A percentile compares a stretch with the other conserved stretches of the same genome.
Evolutionary conservation across 2,888 invertebrate genomes (phyloP).

Genomic region (Oligia fasciuncula): DNA sequence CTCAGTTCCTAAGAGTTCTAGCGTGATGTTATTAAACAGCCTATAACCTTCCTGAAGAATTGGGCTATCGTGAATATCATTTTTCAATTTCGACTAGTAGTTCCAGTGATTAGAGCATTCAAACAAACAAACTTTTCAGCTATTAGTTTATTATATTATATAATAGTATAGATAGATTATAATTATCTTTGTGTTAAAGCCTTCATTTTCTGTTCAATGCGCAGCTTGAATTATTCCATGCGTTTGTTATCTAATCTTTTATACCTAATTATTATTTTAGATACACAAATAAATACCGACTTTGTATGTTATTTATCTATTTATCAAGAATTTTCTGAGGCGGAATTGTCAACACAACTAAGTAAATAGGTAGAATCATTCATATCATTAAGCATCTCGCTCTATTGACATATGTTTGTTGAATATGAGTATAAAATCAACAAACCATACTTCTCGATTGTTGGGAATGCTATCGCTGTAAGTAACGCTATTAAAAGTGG

Average conservation of each 20-base stretch:
- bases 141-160: background rate
- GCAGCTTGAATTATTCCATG: constrained; percentile 42
- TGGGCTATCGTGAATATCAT: background rate
- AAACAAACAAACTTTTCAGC: background rate
- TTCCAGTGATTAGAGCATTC: background rate
- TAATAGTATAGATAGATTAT: constrained; percentile 1
- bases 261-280: constrained; percentile 29
- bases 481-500: background rate
- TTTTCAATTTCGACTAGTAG: background rate
- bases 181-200: constrained; percentile 3
- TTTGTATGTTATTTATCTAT: constrained; percentile 40
- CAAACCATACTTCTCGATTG: background rate
- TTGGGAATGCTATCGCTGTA: constrained; percentile 8
- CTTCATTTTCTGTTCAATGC: constrained; percentile 24
- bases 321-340: constrained; percentile 34
- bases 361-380: constrained; percentile 30
- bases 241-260: constrained; percentile 46
- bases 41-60: background rate
- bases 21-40: background rate
- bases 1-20: background rate
- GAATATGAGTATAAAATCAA: constrained; percentile 18
- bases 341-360: constrained; percentile 34
- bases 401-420: constrained; percentile 16
- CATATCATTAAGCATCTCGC: constrained; percentile 9
- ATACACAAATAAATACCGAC: constrained; percentile 42